Base-by-base conservation (phyloP, 2,113 vertebrate genomes). In the Trogon melanurus region DNA sequence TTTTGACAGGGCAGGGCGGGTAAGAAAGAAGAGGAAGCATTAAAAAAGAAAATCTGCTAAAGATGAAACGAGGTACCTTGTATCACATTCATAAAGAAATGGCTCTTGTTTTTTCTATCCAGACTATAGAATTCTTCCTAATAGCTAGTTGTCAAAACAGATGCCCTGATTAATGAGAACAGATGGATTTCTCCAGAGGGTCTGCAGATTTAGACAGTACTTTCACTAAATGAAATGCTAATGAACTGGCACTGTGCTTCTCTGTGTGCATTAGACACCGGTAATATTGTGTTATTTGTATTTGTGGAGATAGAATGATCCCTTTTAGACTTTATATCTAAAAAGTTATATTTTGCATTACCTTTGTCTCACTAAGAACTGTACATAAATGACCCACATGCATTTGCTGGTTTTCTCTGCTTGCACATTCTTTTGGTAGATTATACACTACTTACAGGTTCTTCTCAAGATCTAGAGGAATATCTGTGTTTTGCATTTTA, bases 161-260 rank as follows among this genome's bases (percentile, higher is more conserved):
- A 92, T 94, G 84, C 79, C 79, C 81, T 95, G 85, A 87, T 96
- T 96, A 93, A 96, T 94, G 90, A 92, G 89, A 95, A 95, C 94
- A 96, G 89, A 96, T 94, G 95, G 88, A 89, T 94, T 94, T 94
- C 96, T 97, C 97, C 89, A 89, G 91, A 96, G 95, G 91, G 91
- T 89, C 93, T 92, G 84, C 93, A 88, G 94, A 95, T 94, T 96
- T 95, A 85, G 74, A 60, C 61, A 47, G 90, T 82, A 79, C 91
- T 97, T 89, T 82, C 91, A 85, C 74, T 95, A 93, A 96, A 96
- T 91, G 87, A 97, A 96, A 96, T 96, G 95, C 89, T 93, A 95
- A 95, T 95, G 87, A 96, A 85, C 89, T 96, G 94, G 91, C 89
- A 87, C 66, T 1, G 5, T 79, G 66, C 70, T 91, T n/a, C 54